phyloP scores from a whole-genome alignment of 2,888 invertebrate genomes.

The Anoplius nigerrimus region DNA sequence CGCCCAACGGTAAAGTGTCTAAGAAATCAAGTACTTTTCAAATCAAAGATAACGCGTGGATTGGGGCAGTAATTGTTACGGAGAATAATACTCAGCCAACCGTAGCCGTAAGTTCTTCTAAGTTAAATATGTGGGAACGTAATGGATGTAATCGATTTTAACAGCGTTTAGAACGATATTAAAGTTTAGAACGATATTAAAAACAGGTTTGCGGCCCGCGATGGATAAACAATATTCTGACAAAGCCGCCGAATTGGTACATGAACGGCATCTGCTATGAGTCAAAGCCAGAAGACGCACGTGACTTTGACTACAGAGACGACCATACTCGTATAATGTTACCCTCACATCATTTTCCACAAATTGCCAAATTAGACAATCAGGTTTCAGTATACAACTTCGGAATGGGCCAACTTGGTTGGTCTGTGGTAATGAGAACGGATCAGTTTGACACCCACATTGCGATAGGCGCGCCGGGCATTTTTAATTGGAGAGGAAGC shows the following conservation, averaged over 20 bases:
- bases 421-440: constrained; percentile 56
- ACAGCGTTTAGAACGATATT: too few species aligned
- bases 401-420: constrained; percentile 60
- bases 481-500: constrained; percentile 64
- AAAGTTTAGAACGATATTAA: too few species aligned
- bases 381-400: constrained; percentile 43
- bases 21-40: constrained; percentile 11
- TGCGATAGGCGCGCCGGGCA: constrained; percentile 70
- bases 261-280: constrained; percentile 68
- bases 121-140: too few species aligned
- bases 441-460: constrained; percentile 26
- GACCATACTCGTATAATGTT: constrained; percentile 11
- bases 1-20: constrained; percentile 30
- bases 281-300: constrained; percentile 14
- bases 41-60: constrained; percentile 64
- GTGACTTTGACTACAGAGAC: constrained; percentile 42
- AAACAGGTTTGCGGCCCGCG: constrained; percentile 73
- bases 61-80: constrained; percentile 73
- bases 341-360: not conserved
- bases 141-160: too few species aligned
- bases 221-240: constrained; percentile 62
- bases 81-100: constrained; percentile 57
- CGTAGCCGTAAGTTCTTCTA: constrained; percentile 68
- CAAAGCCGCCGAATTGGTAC: constrained; percentile 28
- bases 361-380: not conserved